Base-by-base conservation (phyloP, 2,113 vertebrate species). In the Lagopus leucura region DNA sequence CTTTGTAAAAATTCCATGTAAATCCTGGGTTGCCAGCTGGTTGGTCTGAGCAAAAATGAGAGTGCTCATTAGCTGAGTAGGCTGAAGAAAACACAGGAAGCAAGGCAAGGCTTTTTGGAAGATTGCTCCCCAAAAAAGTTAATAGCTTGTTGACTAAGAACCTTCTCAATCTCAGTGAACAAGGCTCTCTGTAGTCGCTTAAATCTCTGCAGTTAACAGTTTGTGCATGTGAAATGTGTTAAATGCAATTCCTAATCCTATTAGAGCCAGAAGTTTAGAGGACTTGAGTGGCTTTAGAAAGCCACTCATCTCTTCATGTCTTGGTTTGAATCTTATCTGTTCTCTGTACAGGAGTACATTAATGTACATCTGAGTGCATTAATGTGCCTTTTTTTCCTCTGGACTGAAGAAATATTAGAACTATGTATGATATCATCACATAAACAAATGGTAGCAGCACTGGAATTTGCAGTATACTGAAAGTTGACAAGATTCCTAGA, bases 21-120 rank as follows among this genome's bases (percentile, higher is more conserved):
- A 52, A 55, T 55, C 55, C 74, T 38, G 38, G 67, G 60, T 92
- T 91, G 82, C 91, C 84, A 93, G 60, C 91, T 94, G 75, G 83
- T 87, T 93, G 82, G 64, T 91, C 89, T 94, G 75, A 70, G 75
- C 45, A 82, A 85, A 71, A 92, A 76, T 74, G 55, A 93, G 75
- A 74, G 70, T 91, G 74, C 75, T 95, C 28, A 71, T 95, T 92
- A 90, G 58, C 79, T 61, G 71, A 77, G 61, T 65, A 92, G 72
- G 69, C 86, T 77, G 42, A 86, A 82, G 66, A 80, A 93, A 93
- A 81, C 66, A 54, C 42, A 80, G 78, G 67, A 92, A 93, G 90
- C 67, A 94, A 91, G 66, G 84, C 71, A 80, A 89, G 75, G 67
- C 67, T 93, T 96, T 96, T 88, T 73, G 60, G 50, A 80, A 82